These are phyloP conservation scores for Morpho deidamia DNA, from an alignment of 2,888 invertebrate species.

Conservation along the genomic window DNA sequence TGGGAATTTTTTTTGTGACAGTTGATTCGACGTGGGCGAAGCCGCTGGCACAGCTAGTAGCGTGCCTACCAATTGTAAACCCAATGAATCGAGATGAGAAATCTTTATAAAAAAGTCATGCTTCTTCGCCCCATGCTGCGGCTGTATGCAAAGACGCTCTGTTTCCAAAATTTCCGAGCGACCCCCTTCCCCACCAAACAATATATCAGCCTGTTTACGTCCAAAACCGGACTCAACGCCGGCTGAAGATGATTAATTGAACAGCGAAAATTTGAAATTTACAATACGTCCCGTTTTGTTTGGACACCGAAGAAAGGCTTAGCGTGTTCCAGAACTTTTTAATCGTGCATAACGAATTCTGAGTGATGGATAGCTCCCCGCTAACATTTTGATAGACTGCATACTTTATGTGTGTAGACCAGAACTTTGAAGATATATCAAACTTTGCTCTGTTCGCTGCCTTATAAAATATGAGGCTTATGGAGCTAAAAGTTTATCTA, in stretches of 20 bases:
- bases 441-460: background rate
- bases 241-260: constrained; percentile 29
- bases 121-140: too few relatives aligned
- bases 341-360: constrained; percentile 23
- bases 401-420: constrained; percentile 11
- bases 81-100: too few relatives aligned
- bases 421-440: constrained; percentile 3
- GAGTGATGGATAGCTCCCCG: constrained; percentile 23
- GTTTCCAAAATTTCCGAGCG: too few relatives aligned
- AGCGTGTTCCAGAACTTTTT: constrained; percentile 27
- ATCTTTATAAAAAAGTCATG: too few relatives aligned
- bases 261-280: constrained; percentile 28
- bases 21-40: too few relatives aligned
- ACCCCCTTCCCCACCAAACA: background rate
- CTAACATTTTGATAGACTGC: constrained; percentile 15
- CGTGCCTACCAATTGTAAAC: too few relatives aligned
- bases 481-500: too few relatives aligned
- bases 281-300: constrained; percentile 29
- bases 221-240: constrained; percentile 22
- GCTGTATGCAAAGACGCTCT: too few relatives aligned
- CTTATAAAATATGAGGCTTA: constrained; percentile 2
- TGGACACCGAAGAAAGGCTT: constrained; percentile 29
- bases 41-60: too few relatives aligned
- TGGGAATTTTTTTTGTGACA: too few relatives aligned
- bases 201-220: constrained; percentile 17